Percentiles rank a stretch among this genome's conserved stretches.
Conservation (phyloP, 2,888 invertebrate species). For the Pammene fasciana region DNA sequence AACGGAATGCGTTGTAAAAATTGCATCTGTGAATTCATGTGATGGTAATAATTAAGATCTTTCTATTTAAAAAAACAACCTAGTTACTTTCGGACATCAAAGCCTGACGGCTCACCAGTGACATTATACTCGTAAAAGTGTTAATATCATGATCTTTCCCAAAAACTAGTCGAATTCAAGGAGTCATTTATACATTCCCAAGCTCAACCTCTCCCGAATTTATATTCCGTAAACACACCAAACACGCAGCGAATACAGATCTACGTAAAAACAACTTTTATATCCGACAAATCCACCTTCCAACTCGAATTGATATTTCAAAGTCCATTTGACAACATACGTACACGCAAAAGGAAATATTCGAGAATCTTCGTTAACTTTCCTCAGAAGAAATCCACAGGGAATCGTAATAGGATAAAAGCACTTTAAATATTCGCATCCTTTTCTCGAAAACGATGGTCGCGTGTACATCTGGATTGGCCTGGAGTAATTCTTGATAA, state of each 20-base stretch:
- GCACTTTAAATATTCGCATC: constrained; percentile 43
- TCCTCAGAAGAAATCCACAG: constrained; percentile 48
- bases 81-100: too few relatives aligned
- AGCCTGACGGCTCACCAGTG: too few relatives aligned
- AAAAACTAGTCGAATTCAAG: neutral
- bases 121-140: too few relatives aligned
- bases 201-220: neutral
- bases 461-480: constrained; percentile 1
- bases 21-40: too few relatives aligned
- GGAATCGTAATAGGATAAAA: constrained; percentile 51
- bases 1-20: too few relatives aligned
- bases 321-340: constrained; percentile 34
- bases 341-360: constrained; percentile 21
- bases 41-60: too few relatives aligned
- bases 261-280: constrained; percentile 20
- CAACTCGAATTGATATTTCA: constrained; percentile 30
- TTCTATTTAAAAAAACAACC: too few relatives aligned
- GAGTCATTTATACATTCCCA: neutral
- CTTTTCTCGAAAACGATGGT: constrained; percentile 34
- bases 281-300: constrained; percentile 34
- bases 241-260: constrained; percentile 18
- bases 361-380: constrained; percentile 44
- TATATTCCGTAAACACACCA: constrained; percentile 18
- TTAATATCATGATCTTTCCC: too few relatives aligned
- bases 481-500: neutral